A percentile compares a stretch with the other conserved stretches of the same genome.
Conservation (phyloP, 1,140 invertebrate genomes). For the Drosophila watanabei region DNA sequence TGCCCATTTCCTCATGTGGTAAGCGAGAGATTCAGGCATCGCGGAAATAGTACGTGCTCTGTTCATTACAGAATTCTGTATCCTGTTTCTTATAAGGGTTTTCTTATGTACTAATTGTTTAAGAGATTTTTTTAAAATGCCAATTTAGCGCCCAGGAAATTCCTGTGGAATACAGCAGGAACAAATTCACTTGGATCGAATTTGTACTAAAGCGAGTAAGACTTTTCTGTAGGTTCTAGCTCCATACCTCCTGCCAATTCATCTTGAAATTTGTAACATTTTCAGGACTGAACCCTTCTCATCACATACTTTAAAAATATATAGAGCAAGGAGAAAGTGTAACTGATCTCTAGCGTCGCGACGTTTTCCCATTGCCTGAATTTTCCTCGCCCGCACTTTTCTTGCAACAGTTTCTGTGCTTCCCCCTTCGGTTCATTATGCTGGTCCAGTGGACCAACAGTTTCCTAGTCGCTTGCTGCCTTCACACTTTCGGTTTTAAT, state of each 20-base stretch:
- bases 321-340: conserved; percentile 17
- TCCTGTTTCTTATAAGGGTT: not conserved
- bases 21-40: not conserved
- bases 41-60: not conserved
- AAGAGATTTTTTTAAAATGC: too few species aligned
- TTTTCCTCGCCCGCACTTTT: conserved; percentile 14
- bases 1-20: not conserved
- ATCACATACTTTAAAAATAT: not conserved
- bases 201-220: too few species aligned
- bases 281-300: not conserved
- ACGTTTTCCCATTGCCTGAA: conserved; percentile 8
- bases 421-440: conserved; percentile 20
- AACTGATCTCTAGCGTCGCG: not conserved
- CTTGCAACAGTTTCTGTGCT: not conserved
- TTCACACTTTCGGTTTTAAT: conserved; percentile 81
- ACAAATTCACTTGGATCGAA: too few species aligned
- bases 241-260: too few species aligned
- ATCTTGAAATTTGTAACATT: not conserved
- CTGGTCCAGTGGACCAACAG: conserved; percentile 8
- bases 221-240: too few species aligned
- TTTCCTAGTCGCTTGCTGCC: conserved; percentile 23
- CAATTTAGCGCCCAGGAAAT: too few species aligned
- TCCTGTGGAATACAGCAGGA: too few species aligned
- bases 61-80: not conserved
- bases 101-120: too few species aligned